Conservation (phyloP, 2,797 vertebrate species). For the Xiphophorus birchmanni region DNA sequence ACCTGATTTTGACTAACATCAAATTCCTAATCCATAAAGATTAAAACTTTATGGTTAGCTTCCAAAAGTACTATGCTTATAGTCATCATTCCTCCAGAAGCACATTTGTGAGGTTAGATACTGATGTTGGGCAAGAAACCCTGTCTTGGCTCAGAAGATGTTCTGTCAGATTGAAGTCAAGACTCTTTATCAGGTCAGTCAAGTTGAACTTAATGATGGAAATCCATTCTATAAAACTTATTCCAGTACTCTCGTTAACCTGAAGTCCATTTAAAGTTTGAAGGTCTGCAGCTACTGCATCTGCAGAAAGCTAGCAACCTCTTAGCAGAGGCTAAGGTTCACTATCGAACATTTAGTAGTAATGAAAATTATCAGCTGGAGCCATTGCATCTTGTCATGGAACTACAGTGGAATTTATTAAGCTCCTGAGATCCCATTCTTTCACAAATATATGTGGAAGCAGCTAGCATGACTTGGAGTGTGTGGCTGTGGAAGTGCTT, state of each 20-base stretch:
- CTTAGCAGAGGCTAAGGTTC: not conserved
- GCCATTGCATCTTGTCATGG: not conserved
- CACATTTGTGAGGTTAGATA: not conserved
- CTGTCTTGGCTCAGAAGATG: not conserved
- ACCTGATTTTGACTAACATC: not conserved
- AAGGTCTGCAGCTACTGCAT: not conserved
- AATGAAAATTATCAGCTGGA: not conserved
- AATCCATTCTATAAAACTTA: not conserved
- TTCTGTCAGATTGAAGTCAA: not conserved
- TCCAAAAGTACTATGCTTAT: not conserved
- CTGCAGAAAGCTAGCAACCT: not conserved
- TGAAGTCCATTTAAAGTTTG: not conserved
- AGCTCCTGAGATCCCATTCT: not conserved
- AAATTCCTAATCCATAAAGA: not conserved
- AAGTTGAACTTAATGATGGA: not conserved
- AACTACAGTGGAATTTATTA: not conserved
- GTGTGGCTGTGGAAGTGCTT: not conserved
- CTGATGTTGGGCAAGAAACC: not conserved
- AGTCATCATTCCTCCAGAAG: not conserved
- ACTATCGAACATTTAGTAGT: not conserved
- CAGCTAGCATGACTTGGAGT: not conserved
- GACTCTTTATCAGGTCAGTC: not conserved
- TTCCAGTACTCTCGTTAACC: not conserved
- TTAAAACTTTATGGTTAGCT: not conserved
- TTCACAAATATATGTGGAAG: not conserved